A percentile compares a stretch with the other conserved stretches of the same genome.
Conservation (phyloP, 2,888 invertebrate genomes). For the Clistopyga incitator region DNA sequence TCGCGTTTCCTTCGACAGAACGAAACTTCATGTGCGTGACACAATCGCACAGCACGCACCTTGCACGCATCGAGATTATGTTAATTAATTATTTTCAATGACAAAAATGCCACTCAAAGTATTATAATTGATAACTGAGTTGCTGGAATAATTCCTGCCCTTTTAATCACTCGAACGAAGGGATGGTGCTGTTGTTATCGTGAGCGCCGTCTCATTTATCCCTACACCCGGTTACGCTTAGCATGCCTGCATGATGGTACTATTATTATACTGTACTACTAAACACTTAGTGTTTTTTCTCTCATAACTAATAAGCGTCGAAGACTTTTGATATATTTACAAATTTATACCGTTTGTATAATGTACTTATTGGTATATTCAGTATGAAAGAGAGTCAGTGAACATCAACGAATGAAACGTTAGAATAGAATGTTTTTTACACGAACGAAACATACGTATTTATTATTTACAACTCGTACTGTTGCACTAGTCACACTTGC, state of each 20-base stretch:
- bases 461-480: slow-evolving; percentile 52
- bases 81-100: slow-evolving; percentile 15
- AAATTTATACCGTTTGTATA: slow-evolving; percentile 81
- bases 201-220: slow-evolving; percentile 17
- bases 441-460: slow-evolving; percentile 48
- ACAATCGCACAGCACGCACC: slow-evolving; percentile 31
- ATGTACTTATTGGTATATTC: slow-evolving; percentile 53
- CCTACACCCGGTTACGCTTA: slow-evolving; percentile 73
- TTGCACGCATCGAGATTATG: slow-evolving; percentile 28
- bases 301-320: slow-evolving; percentile 62
- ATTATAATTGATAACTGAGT: not conserved
- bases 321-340: slow-evolving; percentile 81
- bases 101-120: not conserved
- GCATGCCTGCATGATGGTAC: slow-evolving; percentile 78
- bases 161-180: not conserved
- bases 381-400: slow-evolving; percentile 32
- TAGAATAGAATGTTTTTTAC: slow-evolving; percentile 56
- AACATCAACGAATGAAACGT: slow-evolving; percentile 45
- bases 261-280: slow-evolving; percentile 60
- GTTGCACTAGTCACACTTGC: slow-evolving; percentile 61
- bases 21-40: slow-evolving; percentile 30
- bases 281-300: slow-evolving; percentile 69
- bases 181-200: slow-evolving; percentile 25
- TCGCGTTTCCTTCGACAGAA: slow-evolving; percentile 11
- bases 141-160: not conserved